Conservation (phyloP, 30 jellyfish, hydroid and myxozoan species). For the Turritopsis dohrnii region DNA sequence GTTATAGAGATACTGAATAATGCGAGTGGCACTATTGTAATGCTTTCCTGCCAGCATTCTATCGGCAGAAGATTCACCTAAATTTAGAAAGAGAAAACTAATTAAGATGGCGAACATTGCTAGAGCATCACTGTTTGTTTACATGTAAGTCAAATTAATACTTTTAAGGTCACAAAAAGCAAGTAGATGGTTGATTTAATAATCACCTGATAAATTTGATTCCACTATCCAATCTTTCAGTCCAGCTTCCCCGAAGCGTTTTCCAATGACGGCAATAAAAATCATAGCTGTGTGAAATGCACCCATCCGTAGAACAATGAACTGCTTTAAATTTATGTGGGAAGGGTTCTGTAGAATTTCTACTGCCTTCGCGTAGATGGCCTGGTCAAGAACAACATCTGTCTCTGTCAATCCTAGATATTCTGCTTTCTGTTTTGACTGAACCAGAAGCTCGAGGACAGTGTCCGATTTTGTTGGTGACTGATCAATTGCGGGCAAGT, state of each 20-base stretch:
- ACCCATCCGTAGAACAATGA: slow-evolving; percentile 39
- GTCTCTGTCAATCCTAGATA: slow-evolving; percentile 32
- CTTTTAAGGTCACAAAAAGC: no score
- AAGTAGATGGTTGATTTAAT: no score
- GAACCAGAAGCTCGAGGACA: slow-evolving; percentile 25
- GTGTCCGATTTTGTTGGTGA: slow-evolving; percentile 37
- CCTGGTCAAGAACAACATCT: slow-evolving; percentile 41
- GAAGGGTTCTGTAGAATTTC: slow-evolving; percentile 26
- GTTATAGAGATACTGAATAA: not conserved
- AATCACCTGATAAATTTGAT: slow-evolving; percentile 14
- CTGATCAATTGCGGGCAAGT: slow-evolving; percentile 38
- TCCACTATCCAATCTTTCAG: slow-evolving; percentile 34
- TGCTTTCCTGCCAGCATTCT: not conserved
- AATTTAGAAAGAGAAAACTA: not conserved
- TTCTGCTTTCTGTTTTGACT: slow-evolving; percentile 28
- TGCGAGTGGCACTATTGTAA: not conserved
- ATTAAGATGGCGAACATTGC: not conserved
- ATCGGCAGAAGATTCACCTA: not conserved
- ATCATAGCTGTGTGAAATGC: slow-evolving; percentile 45
- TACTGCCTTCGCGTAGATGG: slow-evolving; percentile 44
- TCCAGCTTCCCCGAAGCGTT: slow-evolving; percentile 44
- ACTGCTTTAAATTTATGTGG: slow-evolving; percentile 13
- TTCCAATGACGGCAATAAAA: slow-evolving; percentile 41
- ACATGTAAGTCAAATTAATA: not conserved
- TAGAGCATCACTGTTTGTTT: slow-evolving; percentile 5